Evolutionary conservation across 2,888 invertebrate species (phyloP), one percentile per base, ranked within the genome.

Genomic region (Rapana venosa): DNA sequence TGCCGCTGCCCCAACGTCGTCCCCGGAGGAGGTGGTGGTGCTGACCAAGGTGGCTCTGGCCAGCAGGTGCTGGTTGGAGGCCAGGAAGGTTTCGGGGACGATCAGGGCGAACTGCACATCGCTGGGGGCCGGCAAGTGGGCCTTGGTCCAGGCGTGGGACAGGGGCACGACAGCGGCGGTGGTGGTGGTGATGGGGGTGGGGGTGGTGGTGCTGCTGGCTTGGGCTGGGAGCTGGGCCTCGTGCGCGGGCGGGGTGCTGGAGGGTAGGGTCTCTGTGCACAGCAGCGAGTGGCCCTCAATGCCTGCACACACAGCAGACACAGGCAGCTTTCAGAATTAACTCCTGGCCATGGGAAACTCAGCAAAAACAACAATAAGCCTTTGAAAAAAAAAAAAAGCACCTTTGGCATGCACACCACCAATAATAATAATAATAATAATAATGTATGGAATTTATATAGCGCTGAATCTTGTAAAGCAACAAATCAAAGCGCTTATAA

Each of bases 261-360:
- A 88, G 35, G 91, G 89, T 26, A 91, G 88, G 35, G 90, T 86
- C 91, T 92, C 92, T 83, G 90, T 90, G 87, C 90, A 90, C 70
- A 89, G 89, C 30, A 91, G 66, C n/a, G 91, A 91, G 32, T 90
- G 90, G 88, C 70, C 70, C 70, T 74, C n/a, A 26, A 74, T 74
- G 26, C 70, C 70, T 74, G n/a, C 26, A 74, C 26, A 17, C n/a
- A 74, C 26, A 47, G 8, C 47, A 47, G 8, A 8, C 4, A 47
- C n/a, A 47, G 8, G 8, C 8, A 47, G 4, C 47, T 2, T 47
- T 47, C 47, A 47, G 47, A 8, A 47, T 47, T 47, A 47, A 47
- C 47, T 47, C 47, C 4, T 47, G 47, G 2, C 47, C 47, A 8
- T 47, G 47, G 47, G 47, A 47, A 47, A 47, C n/a, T n/a, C n/a